Base-by-base conservation (phyloP, 1,140 invertebrate species). In the Procambarus clarkii region DNA sequence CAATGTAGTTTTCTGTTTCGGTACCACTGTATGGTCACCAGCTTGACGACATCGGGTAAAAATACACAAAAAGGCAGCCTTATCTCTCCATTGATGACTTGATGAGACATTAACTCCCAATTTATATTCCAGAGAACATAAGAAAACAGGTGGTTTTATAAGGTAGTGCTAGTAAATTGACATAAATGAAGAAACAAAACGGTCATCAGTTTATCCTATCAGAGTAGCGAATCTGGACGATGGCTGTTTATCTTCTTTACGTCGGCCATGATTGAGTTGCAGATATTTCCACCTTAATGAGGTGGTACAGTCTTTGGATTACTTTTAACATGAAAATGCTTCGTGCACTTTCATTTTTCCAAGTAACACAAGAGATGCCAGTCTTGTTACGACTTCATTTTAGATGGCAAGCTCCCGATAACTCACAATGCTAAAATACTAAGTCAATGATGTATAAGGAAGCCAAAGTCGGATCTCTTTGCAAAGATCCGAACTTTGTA, bases 121-220 rank as follows among this genome's bases (percentile, higher is more conserved):
- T 64, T 64, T 64, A 64, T 64, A 64, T 64, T 64, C 60, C 18
- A 11, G 4, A 18, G 60, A 64, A 64, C 60, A 5, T 64, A 24
- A 71, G 46, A 85, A 85, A 46, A 46, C 34, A 71, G 34, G 82
- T 34, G 48, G 69, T n/a, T 85, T 46, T 85, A 71, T 71, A 71
- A 46, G 82, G 18, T 46, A 84, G 64, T 71, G 46, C 69, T 69
- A 64, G 82, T 74, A 85, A 85, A 85, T 85, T 85, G 82, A 85
- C 82, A 85, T 85, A 85, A 85, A 85, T 85, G 82, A 85, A 85
- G 82, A 85, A 85, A 85, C 82, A 85, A 85, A 85, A 54, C 44
- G 82, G 82, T 71, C 82, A 85, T 85, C 82, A 69, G 82, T 85
- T 71, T 85, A 64, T 46, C 58, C 21, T 85, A 85, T 85, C 82